Base-by-base conservation (phyloP, 1,140 invertebrate species). In the Scylla paramamosain region DNA sequence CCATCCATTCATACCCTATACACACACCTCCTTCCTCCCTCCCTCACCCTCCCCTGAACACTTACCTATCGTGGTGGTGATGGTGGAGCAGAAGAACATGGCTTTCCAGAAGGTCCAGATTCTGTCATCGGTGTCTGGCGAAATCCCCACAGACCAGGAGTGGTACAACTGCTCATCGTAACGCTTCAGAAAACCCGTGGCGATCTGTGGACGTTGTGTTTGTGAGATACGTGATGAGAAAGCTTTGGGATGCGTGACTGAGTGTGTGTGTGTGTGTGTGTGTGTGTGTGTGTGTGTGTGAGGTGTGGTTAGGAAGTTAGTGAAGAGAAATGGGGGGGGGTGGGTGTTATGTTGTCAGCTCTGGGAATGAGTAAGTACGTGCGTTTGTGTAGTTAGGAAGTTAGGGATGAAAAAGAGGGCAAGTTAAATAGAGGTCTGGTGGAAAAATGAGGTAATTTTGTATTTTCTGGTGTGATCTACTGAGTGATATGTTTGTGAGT, bases 41-140 rank as follows among this genome's bases (percentile, higher is more conserved):
- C 90, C 10, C 90, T 59, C 90, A 48, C 45, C 48, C 59, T 92
- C 46, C 1, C 89, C 48, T 3, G n/a, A 16, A 46, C 84, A 96
- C 97, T 98, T 98, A 99, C 99, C 99, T 97, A 99, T 99, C 31
- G 99, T 99, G 25, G 99, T 99, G 96, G 99, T 97, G 95, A 99
- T 97, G 92, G 99, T 99, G 96, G 99, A 97, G 96, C 98, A 99
- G 97, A 99, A 99, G 94, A 99, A 98, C 93, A 99, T 97, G 0
- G 99, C 98, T 97, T 99, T 99, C 97, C 99, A 97, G 97, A 99
- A 99, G 96, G 98, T 99, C 99, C 99, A 99, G 16, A 93, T 89
- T n/a, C 82, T 88, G 32, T 95, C 86, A 46, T 96, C 94, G 28
- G 95, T 89, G 91, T 96, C 95, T 0, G 94, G 32, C 0, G 94